phyloP scores from a whole-genome alignment of 1,140 invertebrate species.

The Leptestheria dahalacensis region DNA sequence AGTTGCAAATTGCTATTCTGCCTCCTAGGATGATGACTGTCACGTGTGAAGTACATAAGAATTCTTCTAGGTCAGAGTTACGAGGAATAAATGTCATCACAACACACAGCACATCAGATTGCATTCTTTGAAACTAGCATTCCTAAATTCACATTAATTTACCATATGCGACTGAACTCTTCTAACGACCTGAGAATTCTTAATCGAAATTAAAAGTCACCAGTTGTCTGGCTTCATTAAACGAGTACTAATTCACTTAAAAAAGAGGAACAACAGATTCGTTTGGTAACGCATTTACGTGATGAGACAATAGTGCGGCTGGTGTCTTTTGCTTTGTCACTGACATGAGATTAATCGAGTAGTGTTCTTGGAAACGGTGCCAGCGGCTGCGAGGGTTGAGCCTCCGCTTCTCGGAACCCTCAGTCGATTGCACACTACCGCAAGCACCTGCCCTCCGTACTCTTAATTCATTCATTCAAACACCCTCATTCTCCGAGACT shows the following conservation, averaged over 20 bases:
- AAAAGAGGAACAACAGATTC: not conserved
- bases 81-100: not conserved
- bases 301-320: no score
- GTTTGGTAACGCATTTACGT: not conserved
- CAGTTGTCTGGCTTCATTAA: no score
- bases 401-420: not conserved
- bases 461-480: no score
- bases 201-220: no score
- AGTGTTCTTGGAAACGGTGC: not conserved
- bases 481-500: no score
- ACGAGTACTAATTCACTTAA: no score
- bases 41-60: no score
- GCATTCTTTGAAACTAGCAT: not conserved
- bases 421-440: not conserved
- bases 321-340: not conserved
- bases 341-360: not conserved
- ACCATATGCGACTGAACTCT: not conserved
- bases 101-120: not conserved
- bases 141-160: not conserved
- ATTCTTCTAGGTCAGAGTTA: not conserved
- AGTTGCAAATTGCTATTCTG: no score
- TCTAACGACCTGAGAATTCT: no score
- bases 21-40: no score
- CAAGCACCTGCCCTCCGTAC: no score
- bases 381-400: not conserved